Conservation (phyloP, 2,113 vertebrate genomes). For the Apteryx owenii region DNA sequence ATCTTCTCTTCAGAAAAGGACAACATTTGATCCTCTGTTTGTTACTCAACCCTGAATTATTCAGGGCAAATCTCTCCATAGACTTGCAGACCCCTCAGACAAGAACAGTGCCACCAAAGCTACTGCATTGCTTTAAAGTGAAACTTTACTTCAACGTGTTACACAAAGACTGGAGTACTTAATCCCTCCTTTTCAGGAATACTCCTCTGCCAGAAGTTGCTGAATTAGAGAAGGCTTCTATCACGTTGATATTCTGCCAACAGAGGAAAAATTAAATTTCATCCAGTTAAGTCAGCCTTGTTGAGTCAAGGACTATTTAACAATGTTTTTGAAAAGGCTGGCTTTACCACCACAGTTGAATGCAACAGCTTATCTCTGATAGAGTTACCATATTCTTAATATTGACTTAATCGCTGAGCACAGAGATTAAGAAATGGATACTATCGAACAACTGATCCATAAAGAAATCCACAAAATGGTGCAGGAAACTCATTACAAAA, state of each 20-base stretch:
- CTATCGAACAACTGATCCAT: background rate
- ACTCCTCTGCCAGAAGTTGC: background rate
- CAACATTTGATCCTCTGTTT: background rate
- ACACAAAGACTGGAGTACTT: background rate
- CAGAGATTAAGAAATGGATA: background rate
- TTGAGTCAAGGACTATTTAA: conserved; percentile 13
- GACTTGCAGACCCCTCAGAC: background rate
- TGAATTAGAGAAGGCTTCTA: conserved; percentile 15
- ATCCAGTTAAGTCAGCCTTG: background rate
- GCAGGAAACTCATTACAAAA: background rate
- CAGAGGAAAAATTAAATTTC: conserved; percentile 55
- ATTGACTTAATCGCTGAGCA: background rate
- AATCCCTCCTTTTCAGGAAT: background rate
- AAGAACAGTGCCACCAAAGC: background rate
- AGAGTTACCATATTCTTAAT: background rate
- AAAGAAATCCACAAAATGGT: background rate
- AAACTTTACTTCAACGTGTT: background rate
- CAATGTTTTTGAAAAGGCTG: background rate
- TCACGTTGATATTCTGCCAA: conserved; percentile 22
- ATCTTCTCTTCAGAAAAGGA: background rate
- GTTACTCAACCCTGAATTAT: background rate
- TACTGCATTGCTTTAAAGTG: background rate
- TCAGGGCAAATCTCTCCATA: background rate
- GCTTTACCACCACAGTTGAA: conserved; percentile 4
- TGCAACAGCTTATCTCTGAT: background rate